A percentile compares a stretch with the other conserved stretches of the same genome.
Conservation (phyloP, 2,113 vertebrate species). For the Thalassarche chlororhynchos region DNA sequence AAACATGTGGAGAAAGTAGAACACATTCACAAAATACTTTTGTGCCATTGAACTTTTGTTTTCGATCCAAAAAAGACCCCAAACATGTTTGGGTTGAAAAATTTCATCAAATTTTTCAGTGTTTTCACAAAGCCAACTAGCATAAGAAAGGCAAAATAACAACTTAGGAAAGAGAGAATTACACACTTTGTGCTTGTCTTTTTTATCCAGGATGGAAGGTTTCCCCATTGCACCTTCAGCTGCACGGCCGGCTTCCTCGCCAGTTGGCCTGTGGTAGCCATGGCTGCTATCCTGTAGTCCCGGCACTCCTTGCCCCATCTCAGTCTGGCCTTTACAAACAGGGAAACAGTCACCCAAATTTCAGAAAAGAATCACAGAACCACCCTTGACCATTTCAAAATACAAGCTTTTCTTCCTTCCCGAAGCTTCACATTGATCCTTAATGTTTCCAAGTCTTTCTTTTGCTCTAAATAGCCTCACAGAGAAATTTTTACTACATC, state of each 20-base stretch:
- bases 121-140: not conserved
- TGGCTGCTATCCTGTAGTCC: slow-evolving; percentile 64
- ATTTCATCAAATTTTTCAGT: not conserved
- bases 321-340: slow-evolving; percentile 63
- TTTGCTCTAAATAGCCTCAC: not conserved
- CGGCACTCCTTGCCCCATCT: slow-evolving; percentile 75
- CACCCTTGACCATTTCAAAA: not conserved
- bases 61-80: not conserved
- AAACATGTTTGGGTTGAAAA: not conserved
- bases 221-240: slow-evolving; percentile 74
- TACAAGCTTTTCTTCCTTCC: not conserved
- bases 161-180: not conserved
- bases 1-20: not conserved
- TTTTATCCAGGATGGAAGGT: slow-evolving; percentile 57
- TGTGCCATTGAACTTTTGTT: not conserved
- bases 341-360: not conserved
- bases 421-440: not conserved
- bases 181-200: not conserved
- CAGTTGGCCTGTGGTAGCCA: slow-evolving; percentile 67
- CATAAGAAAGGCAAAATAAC: not conserved
- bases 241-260: slow-evolving; percentile 64
- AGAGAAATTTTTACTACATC: not conserved
- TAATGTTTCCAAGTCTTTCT: not conserved
- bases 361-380: not conserved
- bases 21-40: not conserved